phyloP scores from a whole-genome alignment of 2,113 vertebrate species.

The Rhineura floridana region DNA sequence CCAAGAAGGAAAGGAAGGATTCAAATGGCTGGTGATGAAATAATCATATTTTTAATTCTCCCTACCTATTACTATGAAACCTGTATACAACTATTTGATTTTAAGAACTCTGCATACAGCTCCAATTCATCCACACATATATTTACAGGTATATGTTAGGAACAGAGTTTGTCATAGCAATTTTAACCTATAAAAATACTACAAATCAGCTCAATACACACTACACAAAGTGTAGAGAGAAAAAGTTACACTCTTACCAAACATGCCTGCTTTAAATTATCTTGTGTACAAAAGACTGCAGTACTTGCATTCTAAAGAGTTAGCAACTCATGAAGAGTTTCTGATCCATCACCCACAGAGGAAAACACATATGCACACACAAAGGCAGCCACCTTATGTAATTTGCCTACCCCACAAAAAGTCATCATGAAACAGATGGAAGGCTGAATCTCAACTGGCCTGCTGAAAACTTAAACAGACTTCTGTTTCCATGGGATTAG shows the following conservation, averaged over 20 bases:
- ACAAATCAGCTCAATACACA: slow-evolving; percentile 36
- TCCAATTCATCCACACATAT: slow-evolving; percentile 53
- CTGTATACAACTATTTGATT: slow-evolving; percentile 59
- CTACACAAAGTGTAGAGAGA: neutral
- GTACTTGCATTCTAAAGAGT: slow-evolving; percentile 36
- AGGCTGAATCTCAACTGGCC: neutral
- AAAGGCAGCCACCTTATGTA: neutral
- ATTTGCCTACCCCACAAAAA: neutral
- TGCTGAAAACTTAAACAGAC: neutral
- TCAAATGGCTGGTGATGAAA: slow-evolving; percentile 59
- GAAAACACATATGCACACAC: neutral
- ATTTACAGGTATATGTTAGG: slow-evolving; percentile 74
- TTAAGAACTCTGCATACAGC: slow-evolving; percentile 62
- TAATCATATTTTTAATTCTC: slow-evolving; percentile 60
- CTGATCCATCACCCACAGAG: neutral
- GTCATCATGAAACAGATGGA: slow-evolving; percentile 7
- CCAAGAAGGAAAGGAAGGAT: slow-evolving; percentile 64
- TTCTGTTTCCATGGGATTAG: slow-evolving; percentile 19
- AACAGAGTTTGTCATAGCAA: slow-evolving; percentile 68
- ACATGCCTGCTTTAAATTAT: slow-evolving; percentile 30
- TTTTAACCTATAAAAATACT: slow-evolving; percentile 62
- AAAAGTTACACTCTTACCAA: slow-evolving; percentile 52
- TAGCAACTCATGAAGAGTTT: slow-evolving; percentile 18
- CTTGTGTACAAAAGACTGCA: slow-evolving; percentile 25
- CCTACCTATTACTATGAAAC: slow-evolving; percentile 57